Evolutionary conservation across 2,113 vertebrate species (phyloP).

Genomic region (Macquaria australasica): DNA sequence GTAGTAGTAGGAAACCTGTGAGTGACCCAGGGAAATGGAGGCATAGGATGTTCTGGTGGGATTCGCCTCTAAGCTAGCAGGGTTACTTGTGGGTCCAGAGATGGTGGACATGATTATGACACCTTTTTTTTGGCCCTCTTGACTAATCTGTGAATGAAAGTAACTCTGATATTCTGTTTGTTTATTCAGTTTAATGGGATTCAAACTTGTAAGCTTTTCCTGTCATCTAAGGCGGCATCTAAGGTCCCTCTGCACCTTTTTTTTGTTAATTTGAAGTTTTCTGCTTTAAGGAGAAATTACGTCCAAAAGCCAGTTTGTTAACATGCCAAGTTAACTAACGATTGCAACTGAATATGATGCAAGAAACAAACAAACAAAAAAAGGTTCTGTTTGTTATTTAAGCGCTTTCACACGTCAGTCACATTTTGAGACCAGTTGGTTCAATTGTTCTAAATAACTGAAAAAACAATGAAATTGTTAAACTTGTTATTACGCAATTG

Average conservation of each 20-base stretch:
- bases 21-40: background rate
- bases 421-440: background rate
- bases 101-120: background rate
- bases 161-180: background rate
- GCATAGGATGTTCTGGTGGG: background rate
- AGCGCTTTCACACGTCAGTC: background rate
- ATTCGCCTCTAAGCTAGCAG: background rate
- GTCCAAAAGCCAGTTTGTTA: background rate
- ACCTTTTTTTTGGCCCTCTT: background rate
- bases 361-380: background rate
- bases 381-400: background rate
- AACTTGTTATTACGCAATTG: background rate
- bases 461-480: background rate
- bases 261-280: background rate
- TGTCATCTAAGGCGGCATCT: background rate
- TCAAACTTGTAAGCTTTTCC: background rate
- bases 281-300: background rate
- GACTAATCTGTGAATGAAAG: constrained; percentile 3
- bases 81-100: background rate
- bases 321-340: background rate
- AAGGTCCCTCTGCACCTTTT: background rate
- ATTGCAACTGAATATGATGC: background rate
- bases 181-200: background rate
- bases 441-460: background rate
- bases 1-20: background rate